phyloP scores from a whole-genome alignment of 2,113 vertebrate species.

The Campylomormyrus tamandua region DNA sequence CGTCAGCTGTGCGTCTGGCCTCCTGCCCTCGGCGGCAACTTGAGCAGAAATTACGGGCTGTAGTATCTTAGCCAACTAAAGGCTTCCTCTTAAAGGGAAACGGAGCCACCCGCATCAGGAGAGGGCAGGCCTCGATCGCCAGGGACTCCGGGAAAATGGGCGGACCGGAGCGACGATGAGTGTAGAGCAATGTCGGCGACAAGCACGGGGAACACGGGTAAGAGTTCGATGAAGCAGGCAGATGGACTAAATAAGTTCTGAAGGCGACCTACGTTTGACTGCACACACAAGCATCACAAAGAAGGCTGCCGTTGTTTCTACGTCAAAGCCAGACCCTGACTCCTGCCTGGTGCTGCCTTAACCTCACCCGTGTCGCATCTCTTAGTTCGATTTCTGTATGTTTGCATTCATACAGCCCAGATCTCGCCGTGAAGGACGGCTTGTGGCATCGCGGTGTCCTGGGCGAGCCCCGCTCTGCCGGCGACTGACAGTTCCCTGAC shows the following conservation, averaged over 20 bases:
- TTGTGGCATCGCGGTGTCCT: neutral
- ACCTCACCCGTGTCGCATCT: neutral
- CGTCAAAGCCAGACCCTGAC: neutral
- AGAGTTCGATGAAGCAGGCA: neutral
- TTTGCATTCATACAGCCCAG: neutral
- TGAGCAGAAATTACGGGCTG: neutral
- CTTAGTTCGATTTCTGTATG: neutral
- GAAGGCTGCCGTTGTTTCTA: neutral
- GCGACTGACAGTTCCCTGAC: neutral
- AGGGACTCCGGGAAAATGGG: neutral
- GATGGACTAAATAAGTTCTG: neutral
- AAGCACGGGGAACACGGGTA: neutral
- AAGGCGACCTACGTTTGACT: neutral
- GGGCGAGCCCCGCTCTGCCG: neutral
- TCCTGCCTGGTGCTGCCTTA: neutral
- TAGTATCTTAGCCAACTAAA: neutral
- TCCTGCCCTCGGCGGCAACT: neutral
- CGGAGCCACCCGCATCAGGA: neutral
- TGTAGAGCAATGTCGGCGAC: neutral
- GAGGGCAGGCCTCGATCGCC: neutral
- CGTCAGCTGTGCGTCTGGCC: neutral
- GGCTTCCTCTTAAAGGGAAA: neutral
- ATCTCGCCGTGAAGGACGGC: neutral
- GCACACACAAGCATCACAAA: neutral
- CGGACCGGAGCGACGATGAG: neutral